A percentile compares a stretch with the other conserved stretches of the same genome.
These are phyloP conservation scores for Busseola fusca DNA, from an alignment of 2,888 invertebrate genomes.

Conservation along the genomic window DNA sequence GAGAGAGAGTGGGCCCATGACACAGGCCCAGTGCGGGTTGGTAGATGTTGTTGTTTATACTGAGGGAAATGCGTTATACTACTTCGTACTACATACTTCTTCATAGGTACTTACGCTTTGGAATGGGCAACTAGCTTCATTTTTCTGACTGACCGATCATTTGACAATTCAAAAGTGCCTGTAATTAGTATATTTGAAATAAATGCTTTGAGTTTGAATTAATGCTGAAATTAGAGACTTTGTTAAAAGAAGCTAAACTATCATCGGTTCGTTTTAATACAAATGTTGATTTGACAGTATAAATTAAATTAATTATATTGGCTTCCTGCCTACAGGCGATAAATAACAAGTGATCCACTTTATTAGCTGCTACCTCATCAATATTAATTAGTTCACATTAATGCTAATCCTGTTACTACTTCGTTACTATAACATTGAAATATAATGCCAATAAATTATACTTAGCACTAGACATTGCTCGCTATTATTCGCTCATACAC, in stretches of 20 bases:
- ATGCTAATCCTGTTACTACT: constrained; percentile 55
- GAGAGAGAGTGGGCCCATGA: background rate
- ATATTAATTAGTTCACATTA: constrained; percentile 57
- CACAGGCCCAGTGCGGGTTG: background rate
- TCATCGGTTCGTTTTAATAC: background rate
- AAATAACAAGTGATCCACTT: constrained; percentile 26
- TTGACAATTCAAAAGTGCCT: no score
- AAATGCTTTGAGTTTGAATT: no score
- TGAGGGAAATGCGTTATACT: no score
- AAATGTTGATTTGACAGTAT: constrained; percentile 11
- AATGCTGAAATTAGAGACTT: background rate
- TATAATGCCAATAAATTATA: constrained; percentile 68
- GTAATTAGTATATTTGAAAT: no score
- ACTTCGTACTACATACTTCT: no score
- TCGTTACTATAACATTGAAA: constrained; percentile 60
- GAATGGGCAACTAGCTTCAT: no score
- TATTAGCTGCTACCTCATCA: constrained; percentile 36
- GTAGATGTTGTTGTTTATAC: background rate
- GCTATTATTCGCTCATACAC: constrained; percentile 63
- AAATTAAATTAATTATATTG: constrained; percentile 27
- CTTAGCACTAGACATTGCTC: constrained; percentile 66
- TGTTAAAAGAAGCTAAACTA: background rate
- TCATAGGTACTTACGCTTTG: no score
- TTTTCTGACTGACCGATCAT: no score
- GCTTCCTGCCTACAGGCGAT: constrained; percentile 20